Base-by-base conservation (phyloP, 2,797 vertebrate genomes). In the Sebastes taczanowskii region DNA sequence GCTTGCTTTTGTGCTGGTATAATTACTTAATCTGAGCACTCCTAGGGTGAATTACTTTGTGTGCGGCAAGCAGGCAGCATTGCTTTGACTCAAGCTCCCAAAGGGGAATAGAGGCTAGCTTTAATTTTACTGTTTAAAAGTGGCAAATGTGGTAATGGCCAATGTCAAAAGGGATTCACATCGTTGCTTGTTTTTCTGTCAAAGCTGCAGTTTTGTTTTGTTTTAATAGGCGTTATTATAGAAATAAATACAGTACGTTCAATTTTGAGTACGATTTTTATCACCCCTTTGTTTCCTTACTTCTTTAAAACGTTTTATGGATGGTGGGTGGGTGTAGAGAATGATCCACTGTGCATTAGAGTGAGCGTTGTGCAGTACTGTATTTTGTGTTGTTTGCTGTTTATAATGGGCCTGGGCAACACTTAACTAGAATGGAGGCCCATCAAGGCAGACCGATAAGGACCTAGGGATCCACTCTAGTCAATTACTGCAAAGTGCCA, bases 401-500 rank as follows among this genome's bases (percentile, higher is more conserved):
- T 89, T 81, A 79, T 88, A 92, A 92, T 93, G 81, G 88, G 74
- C 81, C 70, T 69, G 80, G 72, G 81, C 84, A 91, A 91, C 91
- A 91, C 90, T 91, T 92, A 92, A 93, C 88, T 90, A 81, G 88
- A 93, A 90, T 88, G 81, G 85, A 88, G 86, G 84, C 86, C 91
- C 89, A 95, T 94, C 90, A 91, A 85, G 83, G 79, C 84, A 82
- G 85, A 63, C 87, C 77, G 83, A 94, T 94, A 94, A 94, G 92
- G 88, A 94, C 83, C 90, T 74, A 82, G 89, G 91, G 92, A 95
- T 93, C 89, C 86, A 90, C 88, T 92, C 84, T 85, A 92, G 93
- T 94, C 94, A 95, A 94, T 95, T 94, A 94, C 89, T 78, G 83
- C 89, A 80, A 90, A 95, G 93, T 94, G 95, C 92, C 91, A 91